Evolutionary conservation across 2,797 vertebrate genomes (phyloP).

Genomic region (Australoheros facetus): DNA sequence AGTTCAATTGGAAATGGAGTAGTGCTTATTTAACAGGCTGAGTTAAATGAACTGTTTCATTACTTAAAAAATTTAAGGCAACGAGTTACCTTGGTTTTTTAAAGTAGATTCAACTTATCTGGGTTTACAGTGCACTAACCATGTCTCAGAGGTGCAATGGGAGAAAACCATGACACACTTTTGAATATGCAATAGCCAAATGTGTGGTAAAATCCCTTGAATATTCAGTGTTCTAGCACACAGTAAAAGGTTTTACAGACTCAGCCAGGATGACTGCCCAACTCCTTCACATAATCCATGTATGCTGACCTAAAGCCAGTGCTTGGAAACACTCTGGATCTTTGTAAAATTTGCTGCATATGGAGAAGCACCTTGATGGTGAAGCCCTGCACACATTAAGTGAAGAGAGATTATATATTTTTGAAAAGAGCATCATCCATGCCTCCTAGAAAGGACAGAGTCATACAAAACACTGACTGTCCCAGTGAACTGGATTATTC

Average conservation of each 20-base stretch:
- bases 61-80: too few species aligned
- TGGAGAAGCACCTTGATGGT: not conserved
- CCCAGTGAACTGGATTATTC: not conserved
- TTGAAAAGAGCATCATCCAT: not conserved
- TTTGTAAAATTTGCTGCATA: not conserved
- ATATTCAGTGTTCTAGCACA: constrained; percentile 22
- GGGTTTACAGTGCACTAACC: not conserved
- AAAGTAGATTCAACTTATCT: too few species aligned
- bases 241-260: constrained; percentile 27
- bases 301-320: constrained; percentile 7
- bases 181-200: constrained; percentile 28
- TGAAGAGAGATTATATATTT: not conserved
- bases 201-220: constrained; percentile 14
- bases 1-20: too few species aligned
- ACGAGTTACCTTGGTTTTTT: too few species aligned
- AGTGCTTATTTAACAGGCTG: too few species aligned
- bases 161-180: constrained; percentile 12
- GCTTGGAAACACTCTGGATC: not conserved
- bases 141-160: not conserved
- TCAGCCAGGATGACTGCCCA: not conserved
- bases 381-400: not conserved
- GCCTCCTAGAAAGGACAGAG: not conserved
- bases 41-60: too few species aligned
- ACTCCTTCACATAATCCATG: not conserved
- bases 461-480: constrained; percentile 8